Evolutionary conservation across 2,888 invertebrate genomes (phyloP).

Genomic region (Calameuta pallipes): DNA sequence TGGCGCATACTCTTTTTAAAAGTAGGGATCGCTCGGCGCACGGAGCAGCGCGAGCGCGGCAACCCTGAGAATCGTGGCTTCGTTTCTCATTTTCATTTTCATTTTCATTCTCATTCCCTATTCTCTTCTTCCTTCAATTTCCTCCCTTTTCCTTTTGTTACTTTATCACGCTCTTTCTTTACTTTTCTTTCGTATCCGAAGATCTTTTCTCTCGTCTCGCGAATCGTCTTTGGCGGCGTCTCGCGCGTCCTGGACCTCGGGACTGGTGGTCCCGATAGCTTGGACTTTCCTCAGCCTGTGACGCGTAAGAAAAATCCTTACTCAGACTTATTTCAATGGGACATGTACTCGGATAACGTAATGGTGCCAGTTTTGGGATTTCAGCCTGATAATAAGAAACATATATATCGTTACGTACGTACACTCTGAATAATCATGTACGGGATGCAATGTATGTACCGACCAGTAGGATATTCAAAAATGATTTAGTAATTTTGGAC

Average conservation of each 20-base stretch:
- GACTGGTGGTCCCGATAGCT: not conserved
- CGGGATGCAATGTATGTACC: no score
- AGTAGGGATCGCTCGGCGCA: conserved; percentile 4
- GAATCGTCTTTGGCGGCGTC: not conserved
- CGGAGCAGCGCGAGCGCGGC: not conserved
- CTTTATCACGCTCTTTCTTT: not conserved
- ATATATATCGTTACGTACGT: no score
- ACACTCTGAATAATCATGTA: no score
- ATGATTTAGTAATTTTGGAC: no score
- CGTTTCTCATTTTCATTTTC: conserved; percentile 14
- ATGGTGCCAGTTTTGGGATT: no score
- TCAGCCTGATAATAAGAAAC: no score
- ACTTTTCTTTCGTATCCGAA: not conserved
- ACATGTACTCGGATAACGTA: no score
- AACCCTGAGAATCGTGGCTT: no score
- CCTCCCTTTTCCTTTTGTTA: conserved; percentile 2
- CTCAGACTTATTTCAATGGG: no score
- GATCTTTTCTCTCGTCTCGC: not conserved
- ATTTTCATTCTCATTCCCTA: conserved; percentile 28
- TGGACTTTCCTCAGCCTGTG: not conserved
- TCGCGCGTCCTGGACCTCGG: not conserved
- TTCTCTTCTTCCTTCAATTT: conserved; percentile 14
- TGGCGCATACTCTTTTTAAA: not conserved
- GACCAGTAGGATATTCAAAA: no score
- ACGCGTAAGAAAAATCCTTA: no score